These are phyloP conservation scores for Xestia c-nigrum DNA, from an alignment of 2,888 invertebrate species.

Conservation along the genomic window DNA sequence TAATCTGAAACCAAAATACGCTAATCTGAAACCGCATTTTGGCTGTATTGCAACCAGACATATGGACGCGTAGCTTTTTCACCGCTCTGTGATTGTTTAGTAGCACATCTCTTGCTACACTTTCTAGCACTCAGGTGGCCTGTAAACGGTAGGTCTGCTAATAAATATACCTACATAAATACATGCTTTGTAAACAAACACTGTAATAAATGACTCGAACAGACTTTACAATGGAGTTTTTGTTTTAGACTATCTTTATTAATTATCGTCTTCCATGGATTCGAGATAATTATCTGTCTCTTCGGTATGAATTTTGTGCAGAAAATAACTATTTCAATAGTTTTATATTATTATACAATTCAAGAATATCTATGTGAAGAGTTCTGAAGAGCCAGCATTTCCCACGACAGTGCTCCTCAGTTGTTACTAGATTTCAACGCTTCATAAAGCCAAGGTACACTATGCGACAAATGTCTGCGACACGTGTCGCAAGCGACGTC, in stretches of 20 bases:
- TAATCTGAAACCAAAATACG: neutral
- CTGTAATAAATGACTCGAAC: constrained; percentile 34
- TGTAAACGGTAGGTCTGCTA: neutral
- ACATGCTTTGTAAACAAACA: constrained; percentile 3
- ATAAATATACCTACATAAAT: neutral
- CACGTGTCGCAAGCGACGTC: too few relatives aligned
- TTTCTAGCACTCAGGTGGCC: neutral
- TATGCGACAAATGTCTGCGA: too few relatives aligned
- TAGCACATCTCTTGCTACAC: neutral
- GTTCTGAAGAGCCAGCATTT: too few relatives aligned
- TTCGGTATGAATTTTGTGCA: neutral
- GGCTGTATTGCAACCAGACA: neutral
- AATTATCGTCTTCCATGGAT: neutral
- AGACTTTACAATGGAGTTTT: neutral
- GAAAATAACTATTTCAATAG: neutral
- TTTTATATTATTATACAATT: too few relatives aligned
- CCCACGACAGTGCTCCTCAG: too few relatives aligned
- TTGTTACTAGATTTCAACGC: too few relatives aligned
- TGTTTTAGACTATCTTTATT: neutral
- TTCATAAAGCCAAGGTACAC: too few relatives aligned
- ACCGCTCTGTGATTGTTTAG: neutral
- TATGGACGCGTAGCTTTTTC: neutral
- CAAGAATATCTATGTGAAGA: too few relatives aligned
- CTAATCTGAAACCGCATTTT: neutral
- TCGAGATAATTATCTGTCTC: neutral